Base-by-base conservation (phyloP, 1,140 invertebrate species). In the Pteromalus puparum region DNA sequence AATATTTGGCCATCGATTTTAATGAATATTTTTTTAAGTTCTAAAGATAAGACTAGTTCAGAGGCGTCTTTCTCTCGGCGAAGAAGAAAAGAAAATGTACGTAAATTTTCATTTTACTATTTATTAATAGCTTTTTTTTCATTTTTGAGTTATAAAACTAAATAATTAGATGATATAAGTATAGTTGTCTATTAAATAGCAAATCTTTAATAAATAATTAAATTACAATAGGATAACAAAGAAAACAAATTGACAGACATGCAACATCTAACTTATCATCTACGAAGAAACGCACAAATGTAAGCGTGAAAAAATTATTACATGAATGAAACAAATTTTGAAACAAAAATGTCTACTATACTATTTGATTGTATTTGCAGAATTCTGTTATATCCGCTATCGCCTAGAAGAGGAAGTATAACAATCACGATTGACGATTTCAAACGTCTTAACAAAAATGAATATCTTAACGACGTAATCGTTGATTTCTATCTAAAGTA, bases 401-500 rank as follows among this genome's bases (percentile, higher is more conserved):
- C 96, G 34, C 96, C 96, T 81, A 95, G 94, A 7, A 96, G 95
- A 90, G 96, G 97, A 65, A 97, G 97, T 18, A 97, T 98, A 84
- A 95, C 97, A 5, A 97, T 99, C 61, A 98, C 97, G 78, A 98
- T 96, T 42, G 97, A 97, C 93, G 98, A 99, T 93, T 97, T 98
- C 86, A 95, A 95, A 88, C 98, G 98, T 90, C 93, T 99, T 68
- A 97, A 96, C 21, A 96, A 97, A 89, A 98, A 98, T 92, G 97
- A 98, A 88, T 99, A 98, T 93, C 94, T 99, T 53, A 99, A 99
- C 93, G 98, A 99, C 94, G 97, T 97, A 84, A 99, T 99, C 70
- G 98, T 99, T 88, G 98, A 99, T 92, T 99, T 99, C 93, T 99
- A 99, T 94, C 94, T 99, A 79, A 98, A 98, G 94, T 97, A 97